Percentiles rank a stretch among this genome's conserved stretches.
phyloP scores from a whole-genome alignment of 1,140 invertebrate genomes.

The Papilio glaucus region DNA sequence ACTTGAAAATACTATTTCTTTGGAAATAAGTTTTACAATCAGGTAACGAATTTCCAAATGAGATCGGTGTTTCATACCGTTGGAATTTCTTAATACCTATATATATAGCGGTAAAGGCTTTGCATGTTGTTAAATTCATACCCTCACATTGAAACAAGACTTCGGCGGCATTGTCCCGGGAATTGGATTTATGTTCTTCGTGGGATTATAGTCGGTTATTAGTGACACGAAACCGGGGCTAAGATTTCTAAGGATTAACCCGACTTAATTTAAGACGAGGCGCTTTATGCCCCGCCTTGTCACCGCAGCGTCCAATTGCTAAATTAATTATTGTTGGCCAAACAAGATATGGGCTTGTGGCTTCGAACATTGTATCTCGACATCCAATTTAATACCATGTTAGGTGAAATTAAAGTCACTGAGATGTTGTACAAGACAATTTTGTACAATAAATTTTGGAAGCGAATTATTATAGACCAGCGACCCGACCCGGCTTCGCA shows the following conservation, averaged over 20 bases:
- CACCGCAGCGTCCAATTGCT: slow-evolving; percentile 36
- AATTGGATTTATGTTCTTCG: slow-evolving; percentile 38
- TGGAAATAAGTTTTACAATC: background rate
- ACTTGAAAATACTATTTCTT: background rate
- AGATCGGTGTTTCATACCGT: slow-evolving; percentile 11
- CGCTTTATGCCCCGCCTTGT: slow-evolving; percentile 8
- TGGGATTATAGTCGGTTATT: slow-evolving; percentile 36
- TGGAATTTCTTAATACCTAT: background rate
- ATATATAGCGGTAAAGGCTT: slow-evolving; percentile 22
- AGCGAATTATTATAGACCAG: slow-evolving; percentile 29
- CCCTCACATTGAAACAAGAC: slow-evolving; percentile 26
- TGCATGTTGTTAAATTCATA: slow-evolving; percentile 36
- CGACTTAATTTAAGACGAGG: slow-evolving; percentile 34
- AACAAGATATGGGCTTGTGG: slow-evolving; percentile 22
- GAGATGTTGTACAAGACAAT: background rate
- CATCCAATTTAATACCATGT: slow-evolving; percentile 3
- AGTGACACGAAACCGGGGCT: slow-evolving; percentile 33
- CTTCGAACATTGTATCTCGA: slow-evolving; percentile 24
- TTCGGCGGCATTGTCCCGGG: slow-evolving; percentile 35
- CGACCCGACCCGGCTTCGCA: no score
- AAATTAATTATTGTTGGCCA: slow-evolving; percentile 32
- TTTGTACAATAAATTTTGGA: background rate
- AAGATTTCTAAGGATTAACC: slow-evolving; percentile 38
- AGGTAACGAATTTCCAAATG: background rate
- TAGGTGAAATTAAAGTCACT: background rate